Evolutionary conservation across 2,113 vertebrate species (phyloP), one percentile per base, ranked within the genome.

Genomic region (Ciconia boyciana): DNA sequence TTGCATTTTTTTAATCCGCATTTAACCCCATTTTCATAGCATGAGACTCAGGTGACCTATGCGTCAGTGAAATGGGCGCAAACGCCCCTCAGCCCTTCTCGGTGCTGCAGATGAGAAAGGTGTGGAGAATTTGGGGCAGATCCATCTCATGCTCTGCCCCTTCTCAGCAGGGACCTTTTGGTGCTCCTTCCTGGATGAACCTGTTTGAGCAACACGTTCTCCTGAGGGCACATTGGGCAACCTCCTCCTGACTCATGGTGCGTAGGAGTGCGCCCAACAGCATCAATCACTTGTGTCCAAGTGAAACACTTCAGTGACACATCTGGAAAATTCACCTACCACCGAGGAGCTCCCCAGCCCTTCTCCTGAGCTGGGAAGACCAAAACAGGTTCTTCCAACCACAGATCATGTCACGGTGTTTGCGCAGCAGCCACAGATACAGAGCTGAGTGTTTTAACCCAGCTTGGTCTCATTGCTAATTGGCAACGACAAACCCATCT

Each of bases 31-130:
- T 77, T 87, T 80, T 46, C 39, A 36, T 9, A 21, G 9, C 22
- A 0, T 4, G 3, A 51, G 69, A 8, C 7, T 14, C 8, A 1
- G 8, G 25, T 85, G 46, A 81, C 26, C 1, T 1, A 36, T 16
- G 46, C 70, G 54, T 66, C 83, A 74, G 58, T 57, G 60, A 81
- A 77, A 90, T 22, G 69, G 43, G 17, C 16, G 11, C 34, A 61
- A 78, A 81, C 48, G 68, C 34, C 34, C 24, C 29, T 20, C 25
- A 64, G 36, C 31, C 10, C 41, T 68, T 15, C 65, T 82, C 2
- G 2, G 52, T 28, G 26, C 49, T 90, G 51, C 4, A 5, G 52
- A 49, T 65, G 51, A 83, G 76, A 57, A 86, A 81, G 36, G 21
- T 7, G 32, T 34, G 49, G 41, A 81, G 60, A 78, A 81, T 66